Conservation (phyloP, 2,113 vertebrate genomes). For the Taxidea taxus region DNA sequence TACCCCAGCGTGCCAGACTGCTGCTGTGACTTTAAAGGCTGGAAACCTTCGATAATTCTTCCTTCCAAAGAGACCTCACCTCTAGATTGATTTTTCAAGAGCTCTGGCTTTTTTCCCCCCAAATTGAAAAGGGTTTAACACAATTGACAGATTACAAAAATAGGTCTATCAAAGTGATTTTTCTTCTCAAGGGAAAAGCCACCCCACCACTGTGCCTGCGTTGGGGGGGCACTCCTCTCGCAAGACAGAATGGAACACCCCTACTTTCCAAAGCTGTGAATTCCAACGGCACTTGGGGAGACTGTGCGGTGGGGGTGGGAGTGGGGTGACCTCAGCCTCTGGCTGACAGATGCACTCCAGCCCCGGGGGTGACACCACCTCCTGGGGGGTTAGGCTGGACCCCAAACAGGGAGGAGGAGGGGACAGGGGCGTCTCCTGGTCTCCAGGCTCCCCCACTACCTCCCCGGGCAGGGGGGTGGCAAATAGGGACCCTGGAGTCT, state of each 20-base stretch:
- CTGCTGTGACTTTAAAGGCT: background rate
- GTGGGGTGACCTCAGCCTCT: background rate
- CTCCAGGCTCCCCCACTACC: background rate
- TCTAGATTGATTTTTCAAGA: background rate
- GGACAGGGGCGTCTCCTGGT: background rate
- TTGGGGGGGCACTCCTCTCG: background rate
- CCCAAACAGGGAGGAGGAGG: rapidly evolving
- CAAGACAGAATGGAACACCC: background rate
- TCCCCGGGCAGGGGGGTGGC: rapidly evolving
- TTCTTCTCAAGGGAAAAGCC: background rate
- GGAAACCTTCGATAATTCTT: background rate
- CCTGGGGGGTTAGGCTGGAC: background rate
- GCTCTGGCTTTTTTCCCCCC: background rate
- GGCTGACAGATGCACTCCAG: background rate
- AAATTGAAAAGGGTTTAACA: background rate
- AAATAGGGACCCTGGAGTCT: rapidly evolving
- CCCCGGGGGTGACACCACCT: rapidly evolving
- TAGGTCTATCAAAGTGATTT: background rate
- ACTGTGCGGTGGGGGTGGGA: rapidly evolving
- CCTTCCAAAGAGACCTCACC: background rate
- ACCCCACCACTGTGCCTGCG: rapidly evolving
- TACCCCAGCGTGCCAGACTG: rapidly evolving
- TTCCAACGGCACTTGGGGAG: rapidly evolving
- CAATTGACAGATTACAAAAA: background rate
- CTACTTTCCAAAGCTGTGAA: rapidly evolving